Percentiles rank a stretch among this genome's conserved stretches.
phyloP scores from a whole-genome alignment of 2,113 vertebrate genomes.

The Pangasianodon hypophthalmus region DNA sequence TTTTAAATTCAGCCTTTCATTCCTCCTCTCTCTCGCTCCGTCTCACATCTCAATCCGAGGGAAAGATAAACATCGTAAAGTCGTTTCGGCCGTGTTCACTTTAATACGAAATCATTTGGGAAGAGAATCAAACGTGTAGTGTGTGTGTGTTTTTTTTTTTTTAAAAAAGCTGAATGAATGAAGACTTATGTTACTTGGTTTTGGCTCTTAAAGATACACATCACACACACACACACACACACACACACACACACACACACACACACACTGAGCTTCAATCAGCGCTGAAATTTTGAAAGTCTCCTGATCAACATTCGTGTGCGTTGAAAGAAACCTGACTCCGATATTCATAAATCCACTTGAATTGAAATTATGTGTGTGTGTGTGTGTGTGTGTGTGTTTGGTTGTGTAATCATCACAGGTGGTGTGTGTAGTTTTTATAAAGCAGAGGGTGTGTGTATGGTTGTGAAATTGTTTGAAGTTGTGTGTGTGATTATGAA shows the following conservation, averaged over 20 bases:
- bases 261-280: not conserved
- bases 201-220: constrained; percentile 55
- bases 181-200: constrained; percentile 68
- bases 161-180: constrained; percentile 65
- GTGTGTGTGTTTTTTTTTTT: constrained; percentile 53
- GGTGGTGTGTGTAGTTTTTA: not conserved
- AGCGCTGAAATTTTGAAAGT: not conserved
- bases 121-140: constrained; percentile 64
- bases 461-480: no score
- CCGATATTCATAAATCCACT: not conserved
- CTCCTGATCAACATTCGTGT: not conserved
- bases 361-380: not conserved
- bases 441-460: not conserved
- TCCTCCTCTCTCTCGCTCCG: constrained; percentile 53
- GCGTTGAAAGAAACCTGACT: not conserved
- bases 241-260: constrained; percentile 3
- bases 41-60: constrained; percentile 57
- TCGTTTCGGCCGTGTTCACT: constrained; percentile 66
- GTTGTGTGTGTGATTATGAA: not conserved
- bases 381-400: not conserved
- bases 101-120: constrained; percentile 70
- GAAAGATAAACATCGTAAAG: constrained; percentile 73
- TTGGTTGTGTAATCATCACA: not conserved
- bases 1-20: constrained; percentile 71
- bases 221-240: not conserved